Evolutionary conservation across 2,797 vertebrate genomes (phyloP), one percentile per base, ranked within the genome.

Genomic region (Gadopsis bispinosus): DNA sequence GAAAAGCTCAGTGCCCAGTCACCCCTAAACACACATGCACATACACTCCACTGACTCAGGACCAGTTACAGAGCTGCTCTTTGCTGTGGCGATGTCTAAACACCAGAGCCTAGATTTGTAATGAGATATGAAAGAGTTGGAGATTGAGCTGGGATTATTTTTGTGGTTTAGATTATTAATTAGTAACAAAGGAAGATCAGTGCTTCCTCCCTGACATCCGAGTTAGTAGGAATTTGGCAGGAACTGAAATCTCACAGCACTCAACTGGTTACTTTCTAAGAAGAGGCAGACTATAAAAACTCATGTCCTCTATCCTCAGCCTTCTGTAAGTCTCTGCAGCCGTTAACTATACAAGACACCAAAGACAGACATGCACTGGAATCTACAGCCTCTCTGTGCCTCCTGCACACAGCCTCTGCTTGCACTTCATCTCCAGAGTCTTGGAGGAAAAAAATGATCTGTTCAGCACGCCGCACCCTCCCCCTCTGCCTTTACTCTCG

Each of bases 341-440:
- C 41, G 31, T 74, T 73, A 68, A 83, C 89, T 56, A 33, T 79
- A 75, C 48, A 48, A 81, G 50, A 85, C 83, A 92, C 93, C 93
- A 94, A 94, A 94, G 88, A 92, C 86, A 75, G 60, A 86, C 85
- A 94, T 94, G 93, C 95, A 95, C 94, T 95, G 94, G 94, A 95
- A 93, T 69, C 80, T 65, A 53, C 75, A 43, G 88, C 89, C 88
- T 88, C 82, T 82, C 89, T 92, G 90, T 87, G 81, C 68, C 74
- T 87, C 70, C 81, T 91, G 87, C 88, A 90, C 45, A 59, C 69
- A 41, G 33, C 67, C 62, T 74, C 58, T 73, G 84, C 90, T 91
- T 92, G 90, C 91, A 92, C 91, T 88, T 83, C 74, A 77, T 73
- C 87, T 87, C 79, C 71, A 67, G 64, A 70, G 12, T 72, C 82